Evolutionary conservation across 2,888 invertebrate genomes (phyloP), one percentile per base, ranked within the genome.

Genomic region (Plutella xylostella): DNA sequence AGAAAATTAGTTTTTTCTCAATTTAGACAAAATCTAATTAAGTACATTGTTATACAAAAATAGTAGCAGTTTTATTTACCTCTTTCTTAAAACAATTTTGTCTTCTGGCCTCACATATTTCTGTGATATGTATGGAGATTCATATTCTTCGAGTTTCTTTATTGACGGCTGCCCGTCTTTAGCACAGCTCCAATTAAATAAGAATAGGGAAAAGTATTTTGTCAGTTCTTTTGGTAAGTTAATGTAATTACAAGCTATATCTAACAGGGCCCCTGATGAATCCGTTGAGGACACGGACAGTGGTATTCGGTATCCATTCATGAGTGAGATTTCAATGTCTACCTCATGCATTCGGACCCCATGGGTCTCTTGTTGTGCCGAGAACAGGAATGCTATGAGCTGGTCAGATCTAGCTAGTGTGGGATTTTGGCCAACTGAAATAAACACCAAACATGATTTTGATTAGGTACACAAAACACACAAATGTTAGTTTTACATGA

Each of bases 101-200:
- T 90, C 89, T 52, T 89, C 90, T 50, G 89, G 89, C 55, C 83
- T 72, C 48, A 92, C 88, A 70, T 91, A 89, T 67, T 92, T 92
- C 56, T 94, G 90, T 44, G 97, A 96, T 77, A 98, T 92, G 78
- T 92, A 94, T 1, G 98, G 98, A 54, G 97, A 95, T 86, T 99
- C 98, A 85, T 97, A 98, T 72, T 98, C 94, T 80, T 97, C 94
- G 52, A 99, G 83, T 70, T 94, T 94, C 55, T 97, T 89, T 51
- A 97, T 82, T 59, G 96, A 90, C 82, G 88, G 84, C 62, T 89
- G 83, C 35, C 89, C 88, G 61, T 89, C 87, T 58, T 88, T 89
- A 31, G 90, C 90, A 65, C 89, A 89, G 49, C 89, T 89, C 75
- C 92, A 91, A 55, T 90, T 90, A 58, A 96, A 90, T 51, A 98